Conservation (phyloP, 1,140 invertebrate genomes). For the Lasioglossum baleicum region DNA sequence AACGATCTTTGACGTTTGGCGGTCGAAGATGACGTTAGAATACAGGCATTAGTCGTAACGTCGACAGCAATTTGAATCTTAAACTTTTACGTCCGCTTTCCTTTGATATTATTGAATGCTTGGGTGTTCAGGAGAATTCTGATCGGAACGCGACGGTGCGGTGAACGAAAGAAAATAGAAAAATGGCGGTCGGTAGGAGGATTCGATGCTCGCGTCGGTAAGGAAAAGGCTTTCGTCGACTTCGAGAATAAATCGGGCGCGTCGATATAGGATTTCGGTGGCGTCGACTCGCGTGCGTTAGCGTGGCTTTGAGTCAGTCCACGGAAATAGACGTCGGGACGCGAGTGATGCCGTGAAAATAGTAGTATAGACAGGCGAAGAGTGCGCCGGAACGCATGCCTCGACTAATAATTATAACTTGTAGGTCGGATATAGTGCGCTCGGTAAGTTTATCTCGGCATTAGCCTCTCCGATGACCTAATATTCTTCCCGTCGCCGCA, state of each 20-base stretch:
- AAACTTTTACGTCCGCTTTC: no score
- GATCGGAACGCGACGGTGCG: no score
- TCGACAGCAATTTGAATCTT: no score
- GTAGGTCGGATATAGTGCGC: constrained; percentile 48
- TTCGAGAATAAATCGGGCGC: constrained; percentile 32
- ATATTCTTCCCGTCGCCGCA: constrained; percentile 33
- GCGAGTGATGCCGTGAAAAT: constrained; percentile 40
- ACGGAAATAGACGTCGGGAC: constrained; percentile 57
- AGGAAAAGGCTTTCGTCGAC: not conserved
- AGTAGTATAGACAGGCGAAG: constrained; percentile 55
- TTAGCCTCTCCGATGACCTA: constrained; percentile 17
- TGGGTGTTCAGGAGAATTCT: no score
- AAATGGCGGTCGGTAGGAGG: no score
- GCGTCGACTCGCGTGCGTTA: constrained; percentile 17
- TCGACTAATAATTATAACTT: constrained; percentile 64
- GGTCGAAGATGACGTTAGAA: not conserved
- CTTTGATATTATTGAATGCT: no score
- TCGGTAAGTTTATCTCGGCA: constrained; percentile 43
- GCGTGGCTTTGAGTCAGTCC: constrained; percentile 58
- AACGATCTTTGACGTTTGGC: no score
- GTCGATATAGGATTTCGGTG: constrained; percentile 46
- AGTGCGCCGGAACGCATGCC: constrained; percentile 49
- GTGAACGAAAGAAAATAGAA: no score
- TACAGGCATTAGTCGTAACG: no score
- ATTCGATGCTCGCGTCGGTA: no score